phyloP scores from a whole-genome alignment of 2,797 vertebrate genomes.

The Limnodromus scolopaceus region DNA sequence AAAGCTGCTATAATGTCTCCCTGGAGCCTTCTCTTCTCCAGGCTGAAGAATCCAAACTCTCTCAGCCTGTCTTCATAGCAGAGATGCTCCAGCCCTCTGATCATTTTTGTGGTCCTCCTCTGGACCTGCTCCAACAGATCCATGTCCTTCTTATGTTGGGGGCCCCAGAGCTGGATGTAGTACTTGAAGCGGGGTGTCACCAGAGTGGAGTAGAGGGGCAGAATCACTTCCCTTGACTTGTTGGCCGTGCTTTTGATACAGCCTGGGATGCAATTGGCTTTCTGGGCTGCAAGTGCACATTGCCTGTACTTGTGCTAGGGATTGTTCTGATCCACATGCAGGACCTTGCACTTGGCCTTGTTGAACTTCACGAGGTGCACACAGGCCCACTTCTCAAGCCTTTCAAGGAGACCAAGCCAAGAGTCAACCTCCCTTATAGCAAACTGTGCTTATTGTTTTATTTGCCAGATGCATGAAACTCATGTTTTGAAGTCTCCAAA shows the following conservation, averaged over 20 bases:
- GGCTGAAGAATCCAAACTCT: background rate
- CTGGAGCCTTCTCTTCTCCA: background rate
- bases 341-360: background rate
- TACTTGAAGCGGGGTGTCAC: background rate
- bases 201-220: background rate
- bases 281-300: background rate
- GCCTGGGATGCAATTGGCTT: background rate
- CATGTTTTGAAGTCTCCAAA: background rate
- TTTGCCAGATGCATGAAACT: background rate
- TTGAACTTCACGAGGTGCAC: background rate
- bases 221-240: background rate
- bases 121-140: background rate
- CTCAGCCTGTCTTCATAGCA: background rate
- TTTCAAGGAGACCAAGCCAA: background rate
- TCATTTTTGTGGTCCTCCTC: background rate
- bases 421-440: background rate
- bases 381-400: too few relatives aligned
- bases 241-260: background rate
- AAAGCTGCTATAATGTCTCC: background rate
- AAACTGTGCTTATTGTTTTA: background rate
- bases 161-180: background rate
- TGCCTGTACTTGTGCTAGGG: background rate
- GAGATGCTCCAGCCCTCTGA: background rate
- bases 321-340: background rate
- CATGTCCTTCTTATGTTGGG: background rate